A percentile compares a stretch with the other conserved stretches of the same genome.
Evolutionary conservation across 2,888 invertebrate genomes (phyloP).

Genomic region (Formica aserva): DNA sequence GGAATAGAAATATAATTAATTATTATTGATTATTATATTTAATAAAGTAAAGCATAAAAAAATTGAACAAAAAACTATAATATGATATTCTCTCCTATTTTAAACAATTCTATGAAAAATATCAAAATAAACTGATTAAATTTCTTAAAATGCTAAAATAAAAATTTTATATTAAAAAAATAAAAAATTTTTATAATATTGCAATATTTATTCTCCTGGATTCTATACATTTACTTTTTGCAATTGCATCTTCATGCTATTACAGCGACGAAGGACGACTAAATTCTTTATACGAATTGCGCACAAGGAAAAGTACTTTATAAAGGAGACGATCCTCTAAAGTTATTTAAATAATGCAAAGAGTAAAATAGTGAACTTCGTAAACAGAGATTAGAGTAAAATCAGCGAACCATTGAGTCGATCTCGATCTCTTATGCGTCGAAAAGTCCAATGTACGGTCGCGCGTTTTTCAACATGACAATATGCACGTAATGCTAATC

Average conservation of each 20-base stretch:
- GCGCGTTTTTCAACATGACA: conserved; percentile 73
- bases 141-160: background rate
- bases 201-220: background rate
- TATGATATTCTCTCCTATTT: background rate
- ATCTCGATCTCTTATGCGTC: conserved; percentile 54
- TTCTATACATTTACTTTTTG: background rate
- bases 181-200: conserved; percentile 6
- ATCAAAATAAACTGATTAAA: background rate
- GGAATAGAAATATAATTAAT: conserved; percentile 2
- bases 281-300: background rate
- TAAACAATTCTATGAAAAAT: background rate
- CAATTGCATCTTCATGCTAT: background rate
- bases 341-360: conserved; percentile 44
- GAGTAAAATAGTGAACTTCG: conserved; percentile 62
- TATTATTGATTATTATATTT: background rate
- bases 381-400: conserved; percentile 76
- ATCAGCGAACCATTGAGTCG: conserved; percentile 75
- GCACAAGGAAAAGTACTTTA: conserved; percentile 1
- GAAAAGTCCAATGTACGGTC: conserved; percentile 77
- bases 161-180: background rate
- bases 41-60: background rate
- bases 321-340: conserved; percentile 17
- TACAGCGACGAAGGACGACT: background rate
- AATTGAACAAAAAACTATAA: background rate
- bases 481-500: conserved; percentile 82